phyloP scores from a whole-genome alignment of 1,140 invertebrate species.

The Theocolax elegans region DNA sequence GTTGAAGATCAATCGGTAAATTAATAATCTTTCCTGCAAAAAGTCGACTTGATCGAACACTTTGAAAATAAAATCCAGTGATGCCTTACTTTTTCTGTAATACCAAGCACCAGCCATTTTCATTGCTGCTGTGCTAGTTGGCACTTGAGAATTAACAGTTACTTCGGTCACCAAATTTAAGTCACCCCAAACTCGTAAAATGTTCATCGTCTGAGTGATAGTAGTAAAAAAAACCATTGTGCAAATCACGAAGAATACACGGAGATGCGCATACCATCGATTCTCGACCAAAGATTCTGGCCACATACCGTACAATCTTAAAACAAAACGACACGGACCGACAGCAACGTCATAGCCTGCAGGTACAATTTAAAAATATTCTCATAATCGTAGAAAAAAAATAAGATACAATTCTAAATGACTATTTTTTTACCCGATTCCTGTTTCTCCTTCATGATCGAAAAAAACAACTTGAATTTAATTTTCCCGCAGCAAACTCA shows the following conservation, averaged over 20 bases:
- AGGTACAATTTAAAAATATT: too few relatives aligned
- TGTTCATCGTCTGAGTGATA: slow-evolving; percentile 20
- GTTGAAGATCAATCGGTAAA: too few relatives aligned
- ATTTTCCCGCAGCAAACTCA: too few relatives aligned
- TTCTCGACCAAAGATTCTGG: slow-evolving; percentile 8
- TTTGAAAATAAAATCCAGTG: too few relatives aligned
- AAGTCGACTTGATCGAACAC: too few relatives aligned
- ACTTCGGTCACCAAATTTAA: slow-evolving; percentile 22
- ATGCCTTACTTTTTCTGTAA: slow-evolving; percentile 30
- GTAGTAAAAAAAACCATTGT: slow-evolving; percentile 29
- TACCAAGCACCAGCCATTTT: slow-evolving; percentile 26
- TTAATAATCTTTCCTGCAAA: too few relatives aligned
- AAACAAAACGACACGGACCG: slow-evolving; percentile 34
- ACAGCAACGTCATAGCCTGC: slow-evolving; percentile 37
- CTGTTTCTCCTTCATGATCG: background rate
- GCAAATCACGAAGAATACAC: background rate
- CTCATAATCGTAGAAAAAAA: too few relatives aligned
- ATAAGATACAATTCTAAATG: background rate
- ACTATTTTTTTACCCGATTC: background rate
- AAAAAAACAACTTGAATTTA: too few relatives aligned
- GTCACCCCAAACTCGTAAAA: background rate
- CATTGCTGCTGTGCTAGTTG: slow-evolving; percentile 14
- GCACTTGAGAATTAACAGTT: slow-evolving; percentile 36
- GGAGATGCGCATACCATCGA: background rate
- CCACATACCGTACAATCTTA: slow-evolving; percentile 38